Evolutionary conservation across 2,888 invertebrate genomes (phyloP).

Genomic region (Drosophila neutralis): DNA sequence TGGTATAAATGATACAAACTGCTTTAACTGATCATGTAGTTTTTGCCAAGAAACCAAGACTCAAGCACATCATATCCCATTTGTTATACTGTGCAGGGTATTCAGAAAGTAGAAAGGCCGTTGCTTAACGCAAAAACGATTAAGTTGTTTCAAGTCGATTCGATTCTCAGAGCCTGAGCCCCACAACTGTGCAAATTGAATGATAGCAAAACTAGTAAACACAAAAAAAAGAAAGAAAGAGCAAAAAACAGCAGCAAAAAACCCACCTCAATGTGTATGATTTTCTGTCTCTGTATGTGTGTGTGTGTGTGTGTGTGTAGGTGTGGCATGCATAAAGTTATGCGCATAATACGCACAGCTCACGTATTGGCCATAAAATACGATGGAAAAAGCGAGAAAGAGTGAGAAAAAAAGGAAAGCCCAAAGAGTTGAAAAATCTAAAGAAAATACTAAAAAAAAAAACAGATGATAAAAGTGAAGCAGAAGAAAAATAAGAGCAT

Average conservation of each 20-base stretch:
- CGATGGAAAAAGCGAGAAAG: constrained; percentile 19
- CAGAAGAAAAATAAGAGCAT: constrained; percentile 40
- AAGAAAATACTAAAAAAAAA: constrained; percentile 55
- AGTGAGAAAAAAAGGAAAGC: constrained; percentile 38
- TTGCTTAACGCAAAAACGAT: constrained; percentile 76
- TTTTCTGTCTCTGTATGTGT: not conserved
- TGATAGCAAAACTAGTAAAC: constrained; percentile 46
- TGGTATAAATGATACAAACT: not conserved
- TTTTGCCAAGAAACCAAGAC: too few species aligned
- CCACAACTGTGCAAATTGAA: constrained; percentile 67
- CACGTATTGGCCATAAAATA: constrained; percentile 77
- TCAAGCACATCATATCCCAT: not conserved
- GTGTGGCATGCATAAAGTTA: constrained; percentile 66
- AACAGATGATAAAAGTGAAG: constrained; percentile 7
- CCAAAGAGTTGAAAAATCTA: constrained; percentile 67
- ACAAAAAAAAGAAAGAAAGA: not conserved
- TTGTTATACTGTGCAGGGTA: constrained; percentile 11
- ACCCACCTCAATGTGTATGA: constrained; percentile 2
- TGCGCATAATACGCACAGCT: constrained; percentile 75
- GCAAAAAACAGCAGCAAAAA: constrained; percentile 12
- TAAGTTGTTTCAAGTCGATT: constrained; percentile 67
- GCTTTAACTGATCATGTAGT: not conserved
- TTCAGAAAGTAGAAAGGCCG: constrained; percentile 27
- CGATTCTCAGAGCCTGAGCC: constrained; percentile 37
- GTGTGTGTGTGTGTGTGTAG: constrained; percentile 12